Evolutionary conservation across 1,140 invertebrate species (phyloP).

Genomic region (Medauroidea extradentata): DNA sequence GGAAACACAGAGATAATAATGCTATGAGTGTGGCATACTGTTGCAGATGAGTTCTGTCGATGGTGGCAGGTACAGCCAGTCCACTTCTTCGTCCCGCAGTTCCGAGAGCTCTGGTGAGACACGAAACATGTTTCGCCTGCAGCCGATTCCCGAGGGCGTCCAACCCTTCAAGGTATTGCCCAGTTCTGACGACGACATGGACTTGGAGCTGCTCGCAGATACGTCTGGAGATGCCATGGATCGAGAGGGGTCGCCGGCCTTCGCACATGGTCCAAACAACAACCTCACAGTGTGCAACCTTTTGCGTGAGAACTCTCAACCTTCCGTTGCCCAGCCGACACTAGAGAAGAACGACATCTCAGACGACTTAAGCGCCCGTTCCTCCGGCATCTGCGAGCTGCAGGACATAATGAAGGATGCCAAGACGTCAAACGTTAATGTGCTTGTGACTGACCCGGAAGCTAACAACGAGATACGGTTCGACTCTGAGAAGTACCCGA

Average conservation of each 20-base stretch:
- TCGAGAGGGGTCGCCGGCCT: too few relatives aligned
- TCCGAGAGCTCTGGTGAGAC: slow-evolving; percentile 22
- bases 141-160: slow-evolving; percentile 23
- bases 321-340: neutral
- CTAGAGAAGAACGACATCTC: slow-evolving; percentile 28
- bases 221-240: neutral
- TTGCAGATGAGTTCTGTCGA: neutral
- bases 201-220: slow-evolving; percentile 31
- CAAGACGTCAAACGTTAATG: slow-evolving; percentile 61
- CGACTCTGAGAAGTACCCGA: slow-evolving; percentile 61
- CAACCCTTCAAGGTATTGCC: slow-evolving; percentile 21
- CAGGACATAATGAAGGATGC: slow-evolving; percentile 60
- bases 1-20: too few relatives aligned
- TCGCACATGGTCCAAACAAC: too few relatives aligned
- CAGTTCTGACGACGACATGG: slow-evolving; percentile 31
- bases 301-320: too few relatives aligned
- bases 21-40: too few relatives aligned
- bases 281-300: too few relatives aligned
- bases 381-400: slow-evolving; percentile 30
- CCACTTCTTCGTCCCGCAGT: slow-evolving; percentile 23
- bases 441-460: slow-evolving; percentile 49
- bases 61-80: slow-evolving; percentile 14
- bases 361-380: slow-evolving; percentile 14
- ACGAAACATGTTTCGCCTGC: slow-evolving; percentile 10
- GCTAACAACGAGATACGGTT: slow-evolving; percentile 53